Conservation (phyloP, 2,113 vertebrate species). For the Indicator indicator region DNA sequence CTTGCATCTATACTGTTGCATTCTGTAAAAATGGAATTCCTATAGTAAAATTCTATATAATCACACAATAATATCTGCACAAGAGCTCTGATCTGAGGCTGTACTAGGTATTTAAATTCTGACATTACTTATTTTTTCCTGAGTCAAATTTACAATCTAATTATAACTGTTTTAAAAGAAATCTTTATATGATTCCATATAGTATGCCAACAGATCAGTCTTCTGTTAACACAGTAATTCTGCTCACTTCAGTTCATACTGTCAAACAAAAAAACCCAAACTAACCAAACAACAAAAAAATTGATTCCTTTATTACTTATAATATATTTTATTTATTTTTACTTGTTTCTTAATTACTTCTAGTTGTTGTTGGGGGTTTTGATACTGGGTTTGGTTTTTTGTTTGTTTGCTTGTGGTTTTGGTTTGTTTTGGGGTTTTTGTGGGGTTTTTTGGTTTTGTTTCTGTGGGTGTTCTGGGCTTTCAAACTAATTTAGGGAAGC, state of each 20-base stretch:
- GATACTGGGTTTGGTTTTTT: neutral
- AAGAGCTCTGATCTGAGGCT: neutral
- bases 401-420: accelerated
- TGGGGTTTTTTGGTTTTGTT: accelerated
- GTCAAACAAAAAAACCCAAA: neutral
- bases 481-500: neutral
- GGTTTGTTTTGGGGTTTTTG: neutral
- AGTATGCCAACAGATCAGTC: neutral
- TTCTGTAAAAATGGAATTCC: neutral
- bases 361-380: neutral
- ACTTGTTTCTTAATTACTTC: neutral
- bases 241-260: neutral
- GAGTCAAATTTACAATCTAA: neutral
- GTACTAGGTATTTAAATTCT: neutral
- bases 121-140: neutral
- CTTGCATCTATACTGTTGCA: accelerated
- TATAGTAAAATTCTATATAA: neutral
- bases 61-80: neutral
- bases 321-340: neutral
- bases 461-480: neutral
- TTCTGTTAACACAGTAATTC: neutral
- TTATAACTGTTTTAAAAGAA: neutral
- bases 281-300: too few relatives aligned
- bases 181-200: neutral
- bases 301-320: neutral